Percentiles rank a stretch among this genome's conserved stretches.
Evolutionary conservation across 2,888 invertebrate species (phyloP).

Genomic region (Dicyrtoma fusca): DNA sequence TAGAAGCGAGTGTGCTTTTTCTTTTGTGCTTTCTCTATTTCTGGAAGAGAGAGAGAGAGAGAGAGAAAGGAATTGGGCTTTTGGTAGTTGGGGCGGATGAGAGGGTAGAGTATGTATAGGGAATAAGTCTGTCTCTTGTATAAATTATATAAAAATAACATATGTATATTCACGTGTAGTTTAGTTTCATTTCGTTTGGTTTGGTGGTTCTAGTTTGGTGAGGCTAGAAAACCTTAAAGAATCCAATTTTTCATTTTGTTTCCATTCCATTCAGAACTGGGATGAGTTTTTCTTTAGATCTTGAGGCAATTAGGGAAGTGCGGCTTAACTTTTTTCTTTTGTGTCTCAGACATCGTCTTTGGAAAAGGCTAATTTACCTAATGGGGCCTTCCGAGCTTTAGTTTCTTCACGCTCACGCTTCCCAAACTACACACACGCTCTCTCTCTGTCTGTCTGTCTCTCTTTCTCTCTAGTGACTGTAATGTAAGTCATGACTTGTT

Average conservation of each 20-base stretch:
- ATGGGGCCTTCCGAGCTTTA: conserved; percentile 21
- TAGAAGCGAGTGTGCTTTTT: too few relatives aligned
- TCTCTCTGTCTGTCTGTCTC: too few relatives aligned
- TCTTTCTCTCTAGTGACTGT: not conserved
- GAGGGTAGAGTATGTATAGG: too few relatives aligned
- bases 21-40: not conserved
- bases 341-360: conserved; percentile 8
- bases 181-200: too few relatives aligned
- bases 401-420: too few relatives aligned
- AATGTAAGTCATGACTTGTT: conserved; percentile 25
- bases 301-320: conserved; percentile 38
- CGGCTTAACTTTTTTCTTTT: conserved; percentile 31
- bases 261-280: not conserved
- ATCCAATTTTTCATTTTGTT: conserved; percentile 1
- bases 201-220: too few relatives aligned
- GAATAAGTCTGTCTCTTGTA: too few relatives aligned
- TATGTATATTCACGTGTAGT: too few relatives aligned
- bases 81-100: too few relatives aligned
- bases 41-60: not conserved
- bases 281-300: conserved; percentile 34
- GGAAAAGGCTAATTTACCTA: conserved; percentile 35
- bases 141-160: too few relatives aligned
- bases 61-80: not conserved
- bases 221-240: conserved; percentile 4
- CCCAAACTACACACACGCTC: too few relatives aligned